Evolutionary conservation across 2,113 vertebrate genomes (phyloP).

Genomic region (Rhineura floridana): DNA sequence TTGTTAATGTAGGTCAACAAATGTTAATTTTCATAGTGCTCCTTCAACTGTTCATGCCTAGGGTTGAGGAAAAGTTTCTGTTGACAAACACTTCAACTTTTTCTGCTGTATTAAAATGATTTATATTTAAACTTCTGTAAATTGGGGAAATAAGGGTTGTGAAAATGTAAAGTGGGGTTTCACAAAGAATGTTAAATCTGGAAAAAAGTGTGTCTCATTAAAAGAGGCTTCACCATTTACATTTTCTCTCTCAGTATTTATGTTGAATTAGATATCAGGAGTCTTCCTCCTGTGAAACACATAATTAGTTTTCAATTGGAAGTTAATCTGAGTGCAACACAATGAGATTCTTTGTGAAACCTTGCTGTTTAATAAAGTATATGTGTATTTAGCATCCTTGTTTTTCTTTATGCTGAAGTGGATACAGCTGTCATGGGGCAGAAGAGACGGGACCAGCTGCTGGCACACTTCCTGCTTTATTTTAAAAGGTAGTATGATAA

Average conservation of each 20-base stretch:
- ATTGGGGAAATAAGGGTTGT: constrained; percentile 76
- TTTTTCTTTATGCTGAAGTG: constrained; percentile 99
- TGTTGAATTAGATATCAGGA: constrained; percentile 54
- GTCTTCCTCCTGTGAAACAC: constrained; percentile 39
- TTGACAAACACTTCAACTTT: constrained; percentile 59
- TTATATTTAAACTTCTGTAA: constrained; percentile 74
- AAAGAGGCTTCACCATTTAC: constrained; percentile 6
- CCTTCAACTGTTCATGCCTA: constrained; percentile 52
- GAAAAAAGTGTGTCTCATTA: constrained; percentile 25
- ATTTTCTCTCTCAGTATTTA: constrained; percentile 40
- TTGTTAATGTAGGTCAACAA: constrained; percentile 49
- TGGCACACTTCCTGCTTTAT: constrained; percentile 96
- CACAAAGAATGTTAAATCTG: constrained; percentile 84
- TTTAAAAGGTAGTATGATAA: constrained; percentile 98
- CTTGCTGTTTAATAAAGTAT: constrained; percentile 85
- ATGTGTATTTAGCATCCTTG: constrained; percentile 96
- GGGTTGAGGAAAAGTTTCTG: constrained; percentile 62
- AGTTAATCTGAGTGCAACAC: neutral
- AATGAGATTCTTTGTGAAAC: constrained; percentile 91
- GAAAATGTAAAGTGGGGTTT: constrained; percentile 90
- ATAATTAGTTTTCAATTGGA: constrained; percentile 23
- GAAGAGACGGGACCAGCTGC: constrained; percentile 98
- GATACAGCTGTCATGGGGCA: constrained; percentile 95
- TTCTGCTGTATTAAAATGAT: constrained; percentile 70
- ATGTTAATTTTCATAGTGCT: constrained; percentile 46